Conservation (phyloP, 2,888 invertebrate genomes). For the Stictocephala bisonia region DNA sequence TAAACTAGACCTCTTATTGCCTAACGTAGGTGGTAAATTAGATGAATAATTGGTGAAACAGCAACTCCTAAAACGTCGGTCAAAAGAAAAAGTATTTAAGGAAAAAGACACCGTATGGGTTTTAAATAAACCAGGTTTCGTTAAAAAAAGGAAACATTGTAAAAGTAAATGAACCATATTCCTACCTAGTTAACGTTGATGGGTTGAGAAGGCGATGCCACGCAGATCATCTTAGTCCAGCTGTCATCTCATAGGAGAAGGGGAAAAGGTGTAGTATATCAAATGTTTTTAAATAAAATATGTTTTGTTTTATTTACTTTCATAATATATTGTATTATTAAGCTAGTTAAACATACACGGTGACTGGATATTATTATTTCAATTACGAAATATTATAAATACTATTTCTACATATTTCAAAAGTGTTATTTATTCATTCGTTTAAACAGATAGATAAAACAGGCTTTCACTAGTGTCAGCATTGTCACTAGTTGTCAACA, state of each 20-base stretch:
- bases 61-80: neutral
- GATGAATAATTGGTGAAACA: neutral
- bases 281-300: too few species aligned
- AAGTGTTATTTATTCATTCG: too few species aligned
- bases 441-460: too few species aligned
- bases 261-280: neutral
- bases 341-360: too few species aligned
- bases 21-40: neutral
- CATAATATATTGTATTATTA: too few species aligned
- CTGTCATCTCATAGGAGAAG: neutral
- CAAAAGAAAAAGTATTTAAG: neutral
- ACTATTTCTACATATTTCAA: too few species aligned
- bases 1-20: conserved; percentile 51
- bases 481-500: too few species aligned
- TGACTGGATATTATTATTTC: too few species aligned
- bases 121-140: neutral
- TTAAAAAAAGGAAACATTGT: neutral
- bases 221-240: conserved; percentile 29
- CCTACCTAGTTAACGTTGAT: conserved; percentile 20
- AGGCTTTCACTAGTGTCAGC: too few species aligned
- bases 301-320: too few species aligned
- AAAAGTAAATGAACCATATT: neutral
- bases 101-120: neutral
- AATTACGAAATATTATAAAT: too few species aligned
- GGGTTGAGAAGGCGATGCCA: conserved; percentile 27